A percentile compares a stretch with the other conserved stretches of the same genome.
These are phyloP conservation scores for Leptogaster cylindrica DNA, from an alignment of 2,888 invertebrate species.

Conservation along the genomic window DNA sequence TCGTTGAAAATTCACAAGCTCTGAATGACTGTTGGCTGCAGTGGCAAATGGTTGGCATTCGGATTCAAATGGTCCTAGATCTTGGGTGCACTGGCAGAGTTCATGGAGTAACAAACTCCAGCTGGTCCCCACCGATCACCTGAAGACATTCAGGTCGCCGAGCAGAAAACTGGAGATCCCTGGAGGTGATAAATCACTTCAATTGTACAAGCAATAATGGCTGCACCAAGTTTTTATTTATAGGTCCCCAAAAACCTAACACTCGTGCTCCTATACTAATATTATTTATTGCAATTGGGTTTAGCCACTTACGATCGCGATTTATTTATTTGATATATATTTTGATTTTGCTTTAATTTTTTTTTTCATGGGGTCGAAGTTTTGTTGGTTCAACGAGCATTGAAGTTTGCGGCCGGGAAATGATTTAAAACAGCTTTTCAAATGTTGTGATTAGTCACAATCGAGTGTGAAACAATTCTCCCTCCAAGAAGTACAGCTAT, in stretches of 20 bases:
- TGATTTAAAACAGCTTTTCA: too few relatives aligned
- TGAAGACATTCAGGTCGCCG: slow-evolving; percentile 29
- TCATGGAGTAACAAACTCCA: slow-evolving; percentile 17
- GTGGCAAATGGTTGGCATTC: not conserved
- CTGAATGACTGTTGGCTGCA: not conserved
- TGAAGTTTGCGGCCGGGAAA: too few relatives aligned
- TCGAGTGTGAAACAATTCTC: too few relatives aligned
- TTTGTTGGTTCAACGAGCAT: too few relatives aligned
- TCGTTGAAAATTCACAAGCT: not conserved
- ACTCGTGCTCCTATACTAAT: slow-evolving; percentile 20
- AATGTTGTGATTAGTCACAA: too few relatives aligned
- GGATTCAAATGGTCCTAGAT: slow-evolving; percentile 21
- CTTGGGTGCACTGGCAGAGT: slow-evolving; percentile 14
- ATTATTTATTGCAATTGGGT: slow-evolving; percentile 29
- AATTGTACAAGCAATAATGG: slow-evolving; percentile 33
- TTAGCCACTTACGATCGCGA: too few relatives aligned
- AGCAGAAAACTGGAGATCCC: slow-evolving; percentile 19
- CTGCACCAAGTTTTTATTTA: slow-evolving; percentile 27
- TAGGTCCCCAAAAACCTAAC: slow-evolving; percentile 24
- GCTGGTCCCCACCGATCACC: slow-evolving; percentile 24
- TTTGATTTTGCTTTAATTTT: too few relatives aligned
- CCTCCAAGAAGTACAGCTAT: too few relatives aligned
- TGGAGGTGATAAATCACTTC: slow-evolving; percentile 30
- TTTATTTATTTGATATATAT: too few relatives aligned
- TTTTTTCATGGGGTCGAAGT: too few relatives aligned